Percentiles rank a stretch among this genome's conserved stretches.
Evolutionary conservation across 2,888 invertebrate genomes (phyloP).

Genomic region (Caenorhabditis doughertyi): DNA sequence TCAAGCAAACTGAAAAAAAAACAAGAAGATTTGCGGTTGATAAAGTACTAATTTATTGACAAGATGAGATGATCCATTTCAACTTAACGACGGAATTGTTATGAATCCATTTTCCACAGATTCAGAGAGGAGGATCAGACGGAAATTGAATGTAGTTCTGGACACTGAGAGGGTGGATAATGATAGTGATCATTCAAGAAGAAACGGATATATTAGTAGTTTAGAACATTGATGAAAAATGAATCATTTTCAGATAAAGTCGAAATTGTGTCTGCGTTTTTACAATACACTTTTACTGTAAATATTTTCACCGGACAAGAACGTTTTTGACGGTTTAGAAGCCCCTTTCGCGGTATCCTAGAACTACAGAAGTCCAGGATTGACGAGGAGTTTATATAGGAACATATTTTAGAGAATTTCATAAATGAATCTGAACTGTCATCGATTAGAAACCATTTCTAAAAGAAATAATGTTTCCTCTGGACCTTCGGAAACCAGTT

Average conservation of each 20-base stretch:
- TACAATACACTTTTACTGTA: too few species aligned
- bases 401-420: too few species aligned
- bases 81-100: not conserved
- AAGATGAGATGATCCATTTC: not conserved
- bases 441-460: too few species aligned
- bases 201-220: not conserved
- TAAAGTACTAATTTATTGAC: not conserved
- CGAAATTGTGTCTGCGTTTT: too few species aligned
- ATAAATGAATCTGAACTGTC: too few species aligned
- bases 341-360: too few species aligned
- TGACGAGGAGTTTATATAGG: too few species aligned
- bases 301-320: too few species aligned
- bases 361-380: too few species aligned
- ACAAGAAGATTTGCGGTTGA: constrained; percentile 26
- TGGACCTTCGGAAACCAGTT: too few species aligned
- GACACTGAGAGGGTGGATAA: not conserved
- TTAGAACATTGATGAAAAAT: not conserved
- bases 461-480: too few species aligned
- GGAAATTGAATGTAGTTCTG: not conserved
- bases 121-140: not conserved
- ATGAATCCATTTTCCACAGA: not conserved
- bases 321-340: too few species aligned
- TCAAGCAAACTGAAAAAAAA: constrained; percentile 2
- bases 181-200: not conserved
- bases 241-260: not conserved